Evolutionary conservation across 2,113 vertebrate species (phyloP).

Genomic region (Edolisoma coerulescens): DNA sequence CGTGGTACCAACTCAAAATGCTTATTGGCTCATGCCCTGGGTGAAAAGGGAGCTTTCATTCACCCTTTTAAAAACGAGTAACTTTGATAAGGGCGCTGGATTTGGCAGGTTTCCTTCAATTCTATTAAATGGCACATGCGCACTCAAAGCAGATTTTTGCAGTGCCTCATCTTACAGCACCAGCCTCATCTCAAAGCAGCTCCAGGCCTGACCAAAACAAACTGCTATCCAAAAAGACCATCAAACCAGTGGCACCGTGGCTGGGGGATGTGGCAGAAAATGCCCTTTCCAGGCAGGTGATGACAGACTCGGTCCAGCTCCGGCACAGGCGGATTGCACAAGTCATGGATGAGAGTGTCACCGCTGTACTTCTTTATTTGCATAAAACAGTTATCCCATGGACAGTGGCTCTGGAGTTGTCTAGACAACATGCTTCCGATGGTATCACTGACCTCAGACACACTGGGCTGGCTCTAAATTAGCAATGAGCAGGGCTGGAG

Average conservation of each 20-base stretch:
- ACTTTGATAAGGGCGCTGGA: not conserved
- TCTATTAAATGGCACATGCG: accelerated
- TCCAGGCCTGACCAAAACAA: not conserved
- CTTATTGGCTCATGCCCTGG: not conserved
- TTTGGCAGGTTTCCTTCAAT: not conserved
- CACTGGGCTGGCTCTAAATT: conserved; percentile 91
- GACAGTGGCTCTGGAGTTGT: conserved; percentile 84
- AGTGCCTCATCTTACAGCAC: not conserved
- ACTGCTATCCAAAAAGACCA: not conserved
- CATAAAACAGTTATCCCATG: conserved; percentile 89
- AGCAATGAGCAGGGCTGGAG: conserved; percentile 87
- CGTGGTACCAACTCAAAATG: not conserved
- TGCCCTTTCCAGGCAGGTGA: not conserved
- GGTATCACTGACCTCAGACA: conserved; percentile 84
- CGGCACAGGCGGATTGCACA: conserved; percentile 62
- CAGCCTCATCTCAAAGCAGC: not conserved
- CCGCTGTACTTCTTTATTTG: conserved; percentile 80
- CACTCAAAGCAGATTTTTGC: not conserved
- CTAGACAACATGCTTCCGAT: conserved; percentile 89
- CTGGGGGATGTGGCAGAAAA: not conserved
- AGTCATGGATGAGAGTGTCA: conserved; percentile 74
- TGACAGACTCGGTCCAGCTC: not conserved
- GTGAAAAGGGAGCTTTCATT: not conserved
- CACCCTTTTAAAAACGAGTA: not conserved
- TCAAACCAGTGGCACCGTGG: not conserved